Evolutionary conservation across 2,888 invertebrate genomes (phyloP).

Genomic region (Ichneumoninae sp.): DNA sequence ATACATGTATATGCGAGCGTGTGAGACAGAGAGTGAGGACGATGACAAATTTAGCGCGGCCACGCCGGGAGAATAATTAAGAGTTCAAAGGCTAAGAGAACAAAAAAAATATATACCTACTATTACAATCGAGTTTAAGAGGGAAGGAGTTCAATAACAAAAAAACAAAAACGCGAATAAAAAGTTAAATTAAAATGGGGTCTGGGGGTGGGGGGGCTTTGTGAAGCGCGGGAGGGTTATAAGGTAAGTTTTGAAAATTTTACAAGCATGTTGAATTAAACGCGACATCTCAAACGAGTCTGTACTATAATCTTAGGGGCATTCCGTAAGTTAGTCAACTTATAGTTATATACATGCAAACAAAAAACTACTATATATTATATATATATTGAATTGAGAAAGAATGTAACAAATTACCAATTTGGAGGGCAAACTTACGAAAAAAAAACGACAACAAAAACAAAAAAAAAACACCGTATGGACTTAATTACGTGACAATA

Average conservation of each 20-base stretch:
- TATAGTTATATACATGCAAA: slow-evolving; percentile 59
- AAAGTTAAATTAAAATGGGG: slow-evolving; percentile 56
- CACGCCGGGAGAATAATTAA: slow-evolving; percentile 71
- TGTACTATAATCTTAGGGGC: slow-evolving; percentile 78
- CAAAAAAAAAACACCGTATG: slow-evolving; percentile 61
- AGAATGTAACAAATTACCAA: slow-evolving; percentile 56
- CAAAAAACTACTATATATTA: slow-evolving; percentile 33
- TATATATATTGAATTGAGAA: slow-evolving; percentile 63
- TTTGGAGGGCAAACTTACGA: slow-evolving; percentile 42
- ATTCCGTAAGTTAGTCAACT: slow-evolving; percentile 75
- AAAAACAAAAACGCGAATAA: slow-evolving; percentile 29
- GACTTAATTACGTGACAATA: slow-evolving; percentile 68
- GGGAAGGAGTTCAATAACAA: slow-evolving; percentile 45
- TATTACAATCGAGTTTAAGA: slow-evolving; percentile 58
- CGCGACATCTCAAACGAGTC: slow-evolving; percentile 73
- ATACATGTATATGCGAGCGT: slow-evolving; percentile 70
- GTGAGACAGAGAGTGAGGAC: slow-evolving; percentile 60
- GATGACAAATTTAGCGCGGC: slow-evolving; percentile 71
- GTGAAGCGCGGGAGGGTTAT: slow-evolving; percentile 68
- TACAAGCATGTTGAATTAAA: slow-evolving; percentile 73
- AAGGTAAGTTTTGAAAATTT: slow-evolving; percentile 80
- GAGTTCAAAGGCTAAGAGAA: slow-evolving; percentile 76
- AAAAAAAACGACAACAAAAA: slow-evolving; percentile 28
- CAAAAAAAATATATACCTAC: slow-evolving; percentile 56
- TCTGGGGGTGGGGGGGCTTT: slow-evolving; percentile 35